Percentiles rank a stretch among this genome's conserved stretches.
These are phyloP conservation scores for Periphyllus acericola DNA, from an alignment of 2,888 invertebrate genomes.

Conservation along the genomic window DNA sequence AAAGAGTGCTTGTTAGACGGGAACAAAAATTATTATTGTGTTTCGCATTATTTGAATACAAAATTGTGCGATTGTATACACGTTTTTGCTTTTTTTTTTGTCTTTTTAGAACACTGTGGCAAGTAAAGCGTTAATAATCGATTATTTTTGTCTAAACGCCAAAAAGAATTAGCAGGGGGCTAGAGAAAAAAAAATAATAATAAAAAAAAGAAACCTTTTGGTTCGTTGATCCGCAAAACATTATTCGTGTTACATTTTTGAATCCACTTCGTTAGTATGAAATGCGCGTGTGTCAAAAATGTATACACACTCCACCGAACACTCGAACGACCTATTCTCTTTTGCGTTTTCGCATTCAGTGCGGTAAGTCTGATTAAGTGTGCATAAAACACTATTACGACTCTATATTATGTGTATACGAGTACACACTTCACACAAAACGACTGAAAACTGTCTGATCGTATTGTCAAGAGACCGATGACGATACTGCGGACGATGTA, in stretches of 20 bases:
- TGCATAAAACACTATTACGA: slow-evolving; percentile 7
- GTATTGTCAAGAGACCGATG: not conserved
- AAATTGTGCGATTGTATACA: slow-evolving; percentile 57
- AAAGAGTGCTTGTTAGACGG: slow-evolving; percentile 48
- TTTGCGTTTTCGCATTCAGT: slow-evolving; percentile 18
- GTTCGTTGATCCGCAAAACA: slow-evolving; percentile 59
- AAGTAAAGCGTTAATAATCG: slow-evolving; percentile 58
- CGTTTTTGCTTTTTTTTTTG: slow-evolving; percentile 6
- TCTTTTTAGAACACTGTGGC: slow-evolving; percentile 43
- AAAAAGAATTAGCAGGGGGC: slow-evolving; percentile 38
- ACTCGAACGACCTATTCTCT: slow-evolving; percentile 30
- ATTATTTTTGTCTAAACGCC: slow-evolving; percentile 59
- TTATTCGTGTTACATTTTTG: slow-evolving; percentile 56
- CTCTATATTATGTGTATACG: not conserved
- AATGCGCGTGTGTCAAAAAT: slow-evolving; percentile 34
- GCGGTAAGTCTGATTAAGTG: slow-evolving; percentile 44
- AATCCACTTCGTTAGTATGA: slow-evolving; percentile 60
- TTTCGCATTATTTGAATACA: slow-evolving; percentile 61
- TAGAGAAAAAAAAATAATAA: slow-evolving; percentile 24
- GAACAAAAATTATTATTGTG: slow-evolving; percentile 55
- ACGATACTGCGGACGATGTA: no score
- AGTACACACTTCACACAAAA: not conserved
- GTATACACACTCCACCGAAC: slow-evolving; percentile 46
- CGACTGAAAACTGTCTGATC: not conserved
- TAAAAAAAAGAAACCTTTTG: slow-evolving; percentile 51